phyloP scores from a whole-genome alignment of 1,140 invertebrate genomes.

The Pseudobourletiella spinata region DNA sequence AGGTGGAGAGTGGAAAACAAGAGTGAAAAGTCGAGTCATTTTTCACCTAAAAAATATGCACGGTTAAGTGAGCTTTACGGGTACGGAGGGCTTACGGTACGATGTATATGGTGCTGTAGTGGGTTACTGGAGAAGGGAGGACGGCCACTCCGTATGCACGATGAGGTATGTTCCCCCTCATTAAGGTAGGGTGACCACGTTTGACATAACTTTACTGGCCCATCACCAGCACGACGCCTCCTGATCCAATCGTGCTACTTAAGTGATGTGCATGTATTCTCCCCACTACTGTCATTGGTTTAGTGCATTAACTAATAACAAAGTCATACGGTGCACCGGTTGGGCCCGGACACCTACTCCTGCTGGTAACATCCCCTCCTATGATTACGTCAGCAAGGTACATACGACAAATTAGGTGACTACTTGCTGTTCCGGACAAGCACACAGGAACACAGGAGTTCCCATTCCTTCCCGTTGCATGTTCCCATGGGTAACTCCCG shows the following conservation, averaged over 20 bases:
- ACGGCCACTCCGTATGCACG: not conserved
- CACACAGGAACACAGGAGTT: too few species aligned
- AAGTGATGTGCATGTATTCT: not conserved
- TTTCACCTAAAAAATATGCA: constrained; percentile 7
- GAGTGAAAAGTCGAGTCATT: constrained; percentile 4
- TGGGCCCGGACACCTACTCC: too few species aligned
- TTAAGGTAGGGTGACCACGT: not conserved
- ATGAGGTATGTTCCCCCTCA: not conserved
- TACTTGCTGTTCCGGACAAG: too few species aligned
- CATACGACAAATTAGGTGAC: too few species aligned
- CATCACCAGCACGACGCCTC: too few species aligned
- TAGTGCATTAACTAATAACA: not conserved
- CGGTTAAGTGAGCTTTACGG: not conserved
- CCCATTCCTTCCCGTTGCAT: too few species aligned
- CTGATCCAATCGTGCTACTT: not conserved
- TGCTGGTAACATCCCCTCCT: too few species aligned
- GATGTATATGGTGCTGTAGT: too few species aligned
- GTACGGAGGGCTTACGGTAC: too few species aligned
- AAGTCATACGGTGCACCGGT: too few species aligned
- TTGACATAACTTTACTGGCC: not conserved
- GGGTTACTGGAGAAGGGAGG: not conserved
- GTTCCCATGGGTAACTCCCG: too few species aligned
- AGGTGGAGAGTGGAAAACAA: constrained; percentile 11
- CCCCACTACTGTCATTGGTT: not conserved
- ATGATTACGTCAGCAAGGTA: too few species aligned